Conservation (phyloP, 2,888 invertebrate genomes). For the Sisyra nigra region DNA sequence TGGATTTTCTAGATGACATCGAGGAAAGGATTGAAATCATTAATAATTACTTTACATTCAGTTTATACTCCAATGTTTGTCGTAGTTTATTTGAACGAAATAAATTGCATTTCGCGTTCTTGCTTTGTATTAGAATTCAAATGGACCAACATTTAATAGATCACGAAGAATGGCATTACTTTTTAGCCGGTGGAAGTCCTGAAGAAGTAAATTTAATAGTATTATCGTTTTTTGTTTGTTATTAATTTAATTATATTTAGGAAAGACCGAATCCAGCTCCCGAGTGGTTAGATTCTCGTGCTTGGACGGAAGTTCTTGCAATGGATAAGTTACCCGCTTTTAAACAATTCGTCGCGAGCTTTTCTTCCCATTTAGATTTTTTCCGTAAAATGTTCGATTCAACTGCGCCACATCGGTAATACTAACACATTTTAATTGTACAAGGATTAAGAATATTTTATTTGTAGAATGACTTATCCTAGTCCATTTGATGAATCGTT, state of each 20-base stretch:
- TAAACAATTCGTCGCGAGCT: slow-evolving; percentile 41
- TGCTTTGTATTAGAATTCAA: slow-evolving; percentile 50
- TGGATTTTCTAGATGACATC: slow-evolving; percentile 40
- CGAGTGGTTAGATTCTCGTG: slow-evolving; percentile 60
- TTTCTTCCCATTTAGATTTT: slow-evolving; percentile 31
- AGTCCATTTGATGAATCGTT: slow-evolving; percentile 43
- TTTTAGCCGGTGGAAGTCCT: slow-evolving; percentile 57
- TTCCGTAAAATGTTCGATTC: slow-evolving; percentile 53
- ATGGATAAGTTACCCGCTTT: slow-evolving; percentile 48
- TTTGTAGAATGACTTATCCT: slow-evolving; percentile 43
- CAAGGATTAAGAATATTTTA: background rate
- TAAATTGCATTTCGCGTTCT: slow-evolving; percentile 71
- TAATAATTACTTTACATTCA: slow-evolving; percentile 66
- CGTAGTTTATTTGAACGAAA: slow-evolving; percentile 80
- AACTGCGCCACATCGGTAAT: slow-evolving; percentile 44
- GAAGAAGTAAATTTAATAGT: slow-evolving; percentile 25
- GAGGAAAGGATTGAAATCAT: slow-evolving; percentile 59
- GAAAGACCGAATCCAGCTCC: slow-evolving; percentile 53
- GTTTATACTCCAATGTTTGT: slow-evolving; percentile 73
- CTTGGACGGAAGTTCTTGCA: slow-evolving; percentile 71
- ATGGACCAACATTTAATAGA: slow-evolving; percentile 43
- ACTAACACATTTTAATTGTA: too few relatives aligned
- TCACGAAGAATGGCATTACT: slow-evolving; percentile 51
- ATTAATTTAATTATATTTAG: slow-evolving; percentile 18
- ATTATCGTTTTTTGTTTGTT: background rate